Base-by-base conservation (phyloP, 2,113 vertebrate genomes). In the Hemibagrus wyckioides region DNA sequence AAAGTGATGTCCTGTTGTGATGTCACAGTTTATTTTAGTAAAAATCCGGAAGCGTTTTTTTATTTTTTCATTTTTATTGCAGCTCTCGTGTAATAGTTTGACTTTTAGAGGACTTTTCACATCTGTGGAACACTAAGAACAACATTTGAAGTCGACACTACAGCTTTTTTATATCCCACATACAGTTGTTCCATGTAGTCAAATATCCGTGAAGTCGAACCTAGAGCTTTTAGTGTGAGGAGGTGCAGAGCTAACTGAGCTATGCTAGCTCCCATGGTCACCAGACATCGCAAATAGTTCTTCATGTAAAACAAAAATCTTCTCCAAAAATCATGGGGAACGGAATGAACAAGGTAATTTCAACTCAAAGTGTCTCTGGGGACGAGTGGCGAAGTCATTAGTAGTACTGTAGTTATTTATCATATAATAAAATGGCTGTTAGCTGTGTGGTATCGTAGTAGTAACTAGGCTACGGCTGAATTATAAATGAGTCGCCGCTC, bases 301-400 rank as follows among this genome's bases (percentile, higher is more conserved):
- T 59, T 41, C 44, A 48, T 65, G 30, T 65, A 82, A 76, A 83
- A 56, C 11, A n/a, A 30, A 52, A 41, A 69, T 10, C n/a, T 44
- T 28, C 76, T 65, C 7, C 76, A 39, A 52, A 36, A 80, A 77
- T 61, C 90, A 95, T 95, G 95, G 95, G 95, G 6, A 95, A 95
- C 87, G 94, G 94, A 85, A 95, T 95, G 95, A 95, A 94, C 82
- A 95, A 95, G 95, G 95, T 95, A 88, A 85, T 10, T 15, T 56
- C 41, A 4, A 25, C 30, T 41, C n/a, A 85, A 28, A 28, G 41
- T 11, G 0, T 65, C 1, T 67, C 11, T 56, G 25, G 21, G 17
- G 30, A 10, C 25, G 11, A 23, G 0, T 56, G 6, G 0, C 2
- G 25, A 63, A 17, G n/a, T 54, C 2, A 65, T 25, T 39, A 48